Base-by-base conservation (phyloP, 2,113 vertebrate genomes). In the Megaceryle maxima region DNA sequence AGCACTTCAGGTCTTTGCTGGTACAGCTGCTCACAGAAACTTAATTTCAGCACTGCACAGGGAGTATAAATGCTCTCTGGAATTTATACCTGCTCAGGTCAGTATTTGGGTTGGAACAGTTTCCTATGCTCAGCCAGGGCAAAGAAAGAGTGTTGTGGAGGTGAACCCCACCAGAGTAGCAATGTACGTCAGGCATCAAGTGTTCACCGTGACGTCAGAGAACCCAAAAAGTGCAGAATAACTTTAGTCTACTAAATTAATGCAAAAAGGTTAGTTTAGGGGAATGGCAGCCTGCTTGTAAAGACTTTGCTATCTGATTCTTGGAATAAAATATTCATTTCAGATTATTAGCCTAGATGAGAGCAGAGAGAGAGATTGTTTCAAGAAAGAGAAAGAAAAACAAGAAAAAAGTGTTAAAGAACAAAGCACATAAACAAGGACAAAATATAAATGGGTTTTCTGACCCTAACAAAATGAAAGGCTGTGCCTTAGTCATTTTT, bases 251-350 rank as follows among this genome's bases (percentile, higher is more conserved):
- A 76, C 87, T 57, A 66, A 91, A 91, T 63, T 41, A 41, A 66
- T 63, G 18, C 41, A 91, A 66, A 87, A 44, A 25, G 3, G 15
- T 83, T 87, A 62, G 21, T 62, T 95, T 94, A 77, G 69, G 57
- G 76, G 87, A 96, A 69, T 44, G 83, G 10, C 18, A 60, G 15
- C 28, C 59, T 83, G 16, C 48, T 85, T 78, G 35, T 64, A 76
- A 94, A 82, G 41, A 85, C 4, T 55, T 83, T 81, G 22, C 6
- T 75, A 20, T 50, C 46, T 89, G 76, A 69, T 87, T 64, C 62
- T 84, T 62, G 26, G 28, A 91, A 90, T 92, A 84, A 89, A 85
- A 69, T 94, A 73, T 94, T 85, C 7, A 90, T 95, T 87, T 94
- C 26, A 85, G n/a, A 55, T 92, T 89, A 76, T 79, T 94, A 83